Base-by-base conservation (phyloP, 2,113 vertebrate genomes). In the Nettapus auritus region DNA sequence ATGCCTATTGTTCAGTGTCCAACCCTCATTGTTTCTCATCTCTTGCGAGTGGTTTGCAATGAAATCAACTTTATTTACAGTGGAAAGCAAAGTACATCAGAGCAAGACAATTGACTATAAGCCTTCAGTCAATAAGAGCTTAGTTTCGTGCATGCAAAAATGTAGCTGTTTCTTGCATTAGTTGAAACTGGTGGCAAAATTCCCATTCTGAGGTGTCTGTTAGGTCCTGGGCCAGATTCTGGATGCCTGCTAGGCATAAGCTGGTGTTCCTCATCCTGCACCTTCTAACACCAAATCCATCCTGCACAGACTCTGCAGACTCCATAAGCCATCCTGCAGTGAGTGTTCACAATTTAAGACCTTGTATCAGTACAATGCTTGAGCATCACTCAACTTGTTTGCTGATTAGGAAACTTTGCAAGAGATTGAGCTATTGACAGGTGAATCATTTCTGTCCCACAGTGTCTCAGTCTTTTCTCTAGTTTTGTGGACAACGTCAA, bases 11-110 rank as follows among this genome's bases (percentile, higher is more conserved):
- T 96, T 96, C 88, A 29, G 82, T 67, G 74, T 70, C 73, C 2
- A 3, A 78, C 85, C 91, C 88, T 88, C 86, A 96, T 94, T 96
- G 93, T 94, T 96, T 89, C 90, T 90, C 86, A 76, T 92, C 94
- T 95, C 73, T 90, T 95, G 42, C 48, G 81, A 94, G 86, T 68
- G 93, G 73, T 85, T 96, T 92, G 66, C 95, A 93, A 86, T 76
- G 83, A 96, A 94, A 92, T 82, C 53, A 4, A 5, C 82, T 95
- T 94, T 95, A 92, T 96, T 95, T 90, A 92, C 92, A 86, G 77
- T 76, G 71, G 55, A 90, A 91, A 92, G 94, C 74, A 93, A 95
- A 94, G 83, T 95, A 86, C 90, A 83, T 91, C 6, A 2, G 77
- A 91, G 86, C 69, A 84, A 86, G 57, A 89, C 93, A 79, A 94